Base-by-base conservation (phyloP, 2,113 vertebrate species). In the Podiceps cristatus region DNA sequence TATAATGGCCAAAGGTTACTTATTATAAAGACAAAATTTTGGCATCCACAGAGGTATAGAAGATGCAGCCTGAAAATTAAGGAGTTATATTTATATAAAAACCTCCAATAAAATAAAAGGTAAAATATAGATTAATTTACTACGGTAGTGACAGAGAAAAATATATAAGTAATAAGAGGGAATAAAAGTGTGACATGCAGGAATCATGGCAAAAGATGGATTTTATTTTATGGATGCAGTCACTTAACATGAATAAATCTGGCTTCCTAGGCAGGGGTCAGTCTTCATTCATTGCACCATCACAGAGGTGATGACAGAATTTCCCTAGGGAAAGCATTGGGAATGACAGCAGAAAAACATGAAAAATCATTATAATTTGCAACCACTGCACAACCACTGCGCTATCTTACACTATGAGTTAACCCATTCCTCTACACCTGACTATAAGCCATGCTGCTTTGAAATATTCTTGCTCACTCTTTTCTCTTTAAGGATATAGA, bases 191-290 rank as follows among this genome's bases (percentile, higher is more conserved):
- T 91, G 69, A 81, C 64, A 66, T 60, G 22, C 18, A 78, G 44
- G 53, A 77, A 89, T 79, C 37, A 28, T 76, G 37, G 31, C 22
- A 79, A 91, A 86, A 83, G 66, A 47, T 15, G 42, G 11, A 19
- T 88, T 95, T 93, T 76, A 66, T 87, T 96, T 96, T 79, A 88
- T 76, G 58, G 76, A 64, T 68, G 37, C 42, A 88, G 45, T 85
- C 88, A 92, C 47, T 63, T 85, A 87, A 82, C 15, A 29, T 55
- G 88, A 85, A 82, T 96, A 93, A 91, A 91, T 87, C n/a, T 73
- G 67, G 17, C 62, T 96, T 93, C n/a, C 58, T 59, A 76, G 77
- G 62, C 69, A 90, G 58, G 31, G 93, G 89, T 96, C 96, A 93
- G 88, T 73, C 60, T 89, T 94, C 60, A 75, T 96, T 97, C 66